Conservation (phyloP, 2,113 vertebrate species). For the Indri indri region DNA sequence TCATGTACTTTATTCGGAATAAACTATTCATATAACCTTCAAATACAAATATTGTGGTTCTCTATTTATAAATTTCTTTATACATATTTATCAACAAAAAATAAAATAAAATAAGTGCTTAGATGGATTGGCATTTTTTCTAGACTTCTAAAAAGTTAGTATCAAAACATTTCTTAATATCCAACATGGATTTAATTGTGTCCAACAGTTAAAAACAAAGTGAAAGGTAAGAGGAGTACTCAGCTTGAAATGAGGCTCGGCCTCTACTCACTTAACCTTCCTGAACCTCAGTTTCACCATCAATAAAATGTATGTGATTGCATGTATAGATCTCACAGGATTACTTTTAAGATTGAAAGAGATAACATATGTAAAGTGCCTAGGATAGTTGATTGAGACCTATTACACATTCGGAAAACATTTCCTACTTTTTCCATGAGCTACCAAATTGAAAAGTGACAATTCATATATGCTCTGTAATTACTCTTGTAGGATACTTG, state of each 20-base stretch:
- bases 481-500: background rate
- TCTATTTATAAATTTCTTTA: background rate
- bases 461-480: background rate
- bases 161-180: background rate
- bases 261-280: background rate
- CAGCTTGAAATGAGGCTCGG: background rate
- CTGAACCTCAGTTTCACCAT: background rate
- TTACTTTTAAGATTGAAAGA: background rate
- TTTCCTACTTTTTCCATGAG: background rate
- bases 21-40: background rate
- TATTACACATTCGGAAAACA: background rate
- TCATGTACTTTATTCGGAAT: background rate
- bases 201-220: background rate
- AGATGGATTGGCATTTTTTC: background rate
- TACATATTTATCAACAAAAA: background rate
- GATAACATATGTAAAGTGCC: background rate
- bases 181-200: background rate
- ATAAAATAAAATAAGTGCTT: background rate
- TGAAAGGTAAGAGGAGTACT: background rate
- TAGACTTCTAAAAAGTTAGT: background rate
- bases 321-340: background rate
- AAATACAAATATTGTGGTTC: background rate
- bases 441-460: background rate
- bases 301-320: background rate
- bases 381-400: background rate